Base-by-base conservation (phyloP, 2,888 invertebrate genomes). In the Tuberolachnus salignus region DNA sequence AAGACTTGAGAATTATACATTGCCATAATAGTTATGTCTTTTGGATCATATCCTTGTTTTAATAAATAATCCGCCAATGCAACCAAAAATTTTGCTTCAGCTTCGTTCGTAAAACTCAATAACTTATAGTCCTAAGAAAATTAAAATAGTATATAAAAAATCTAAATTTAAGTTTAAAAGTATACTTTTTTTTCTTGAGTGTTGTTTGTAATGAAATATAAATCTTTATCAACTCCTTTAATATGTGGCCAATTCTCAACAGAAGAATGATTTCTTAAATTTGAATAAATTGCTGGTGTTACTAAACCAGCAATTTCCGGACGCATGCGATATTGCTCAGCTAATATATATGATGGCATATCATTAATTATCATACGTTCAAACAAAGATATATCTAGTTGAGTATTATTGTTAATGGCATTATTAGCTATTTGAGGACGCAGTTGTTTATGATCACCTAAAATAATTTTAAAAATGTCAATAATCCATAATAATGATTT, bases 361-460 rank as follows among this genome's bases (percentile, higher is more conserved):
- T 84, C 84, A 82, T 88, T 88, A n/a, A 85, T 85, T 14, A 88
- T 84, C 84, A 88, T 84, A 71, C 88, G 83, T 83, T 89, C 88
- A 83, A 89, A 89, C 61, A 89, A 84, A 0, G 88, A 88, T 19
- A 88, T 83, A 61, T 88, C 86, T 81, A 89, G 83, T 19, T 86
- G 84, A 82, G 86, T 88, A 21, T 85, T 83, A 70, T 83, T 85
- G 2, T 86, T 87, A 42, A 89, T 83, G 34, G 85, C 83, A 83
- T 86, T 86, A 4, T 87, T 87, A 4, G 86, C 85, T 14, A 87
- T 85, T 34, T 88, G 89, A 0, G 94, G 95, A 49, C 90, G 87
- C 0, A 95, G 87, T 84, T 95, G 95, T 84, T 92, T 89, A 84
- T 95, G 94, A 85, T 95, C 94, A 66, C 91, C 90, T 82, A 95